Evolutionary conservation across 2,797 vertebrate genomes (phyloP), one percentile per base, ranked within the genome.

Genomic region (Antennarius maculatus): DNA sequence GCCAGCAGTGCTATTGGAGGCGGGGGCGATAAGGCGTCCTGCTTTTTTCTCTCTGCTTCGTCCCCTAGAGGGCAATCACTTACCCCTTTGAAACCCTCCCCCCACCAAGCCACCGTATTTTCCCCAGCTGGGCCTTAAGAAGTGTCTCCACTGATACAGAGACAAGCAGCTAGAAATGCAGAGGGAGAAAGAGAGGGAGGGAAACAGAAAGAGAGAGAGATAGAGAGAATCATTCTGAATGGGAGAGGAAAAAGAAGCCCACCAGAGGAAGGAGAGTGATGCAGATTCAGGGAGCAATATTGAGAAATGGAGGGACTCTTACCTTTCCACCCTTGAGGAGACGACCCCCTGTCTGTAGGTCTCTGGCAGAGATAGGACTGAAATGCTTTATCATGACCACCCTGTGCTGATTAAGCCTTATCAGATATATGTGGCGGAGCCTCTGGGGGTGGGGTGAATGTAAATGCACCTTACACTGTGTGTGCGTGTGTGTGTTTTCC

Each of bases 11-110:
- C 86, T 88, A 80, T 87, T 91, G 85, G 85, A 91, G 89, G 87
- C 83, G 82, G 80, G 85, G 83, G 84, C 80, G 91, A 89, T 92
- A 90, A 93, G 86, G 84, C 86, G 80, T 84, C 87, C 88, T 90
- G 77, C 74, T 84, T 87, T 79, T 67, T 60, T 68, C 78, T 84
- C 83, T 91, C 80, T 78, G 87, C 86, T 90, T 86, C 84, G 85
- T 92, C 92, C 93, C 92, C 93, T 94, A 94, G 93, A 92, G 93
- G 93, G 93, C 93, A 94, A 94, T 93, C 91, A 92, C 91, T 90
- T 92, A 90, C 92, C 90, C 93, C 86, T 91, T 90, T 88, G 91
- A 89, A 91, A 86, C 90, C 86, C 87, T 88, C 84, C 92, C 89
- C 91, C 89, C 85, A 86, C 86, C 80, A 80, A 84, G 85, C 84